Conservation (phyloP, 2,888 invertebrate species). For the Tetragonisca angustula region DNA sequence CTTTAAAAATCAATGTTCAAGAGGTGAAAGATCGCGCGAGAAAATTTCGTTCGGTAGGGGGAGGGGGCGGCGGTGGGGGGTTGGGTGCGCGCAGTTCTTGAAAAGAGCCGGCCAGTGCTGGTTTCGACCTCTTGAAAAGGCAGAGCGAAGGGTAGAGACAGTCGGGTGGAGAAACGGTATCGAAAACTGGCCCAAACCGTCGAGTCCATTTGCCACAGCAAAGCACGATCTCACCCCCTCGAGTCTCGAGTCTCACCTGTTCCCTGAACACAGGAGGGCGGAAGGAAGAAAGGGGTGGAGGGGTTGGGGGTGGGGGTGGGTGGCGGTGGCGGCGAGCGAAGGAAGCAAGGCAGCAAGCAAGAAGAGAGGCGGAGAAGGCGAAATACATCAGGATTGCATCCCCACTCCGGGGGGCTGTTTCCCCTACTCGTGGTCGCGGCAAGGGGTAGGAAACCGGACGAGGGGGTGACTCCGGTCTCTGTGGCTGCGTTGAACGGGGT, state of each 20-base stretch:
- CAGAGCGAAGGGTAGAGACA: neutral
- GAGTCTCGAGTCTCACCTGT: slow-evolving; percentile 55
- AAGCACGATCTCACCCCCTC: slow-evolving; percentile 37
- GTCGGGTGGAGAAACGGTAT: neutral
- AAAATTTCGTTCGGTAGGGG: neutral
- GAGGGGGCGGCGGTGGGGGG: neutral
- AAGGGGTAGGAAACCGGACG: slow-evolving; percentile 64
- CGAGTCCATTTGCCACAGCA: slow-evolving; percentile 48
- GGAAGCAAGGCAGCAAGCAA: slow-evolving; percentile 62
- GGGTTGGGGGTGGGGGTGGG: too few relatives aligned
- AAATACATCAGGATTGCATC: slow-evolving; percentile 79
- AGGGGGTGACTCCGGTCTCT: slow-evolving; percentile 73
- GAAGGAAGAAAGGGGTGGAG: too few relatives aligned
- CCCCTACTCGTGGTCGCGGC: slow-evolving; percentile 71
- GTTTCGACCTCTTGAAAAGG: neutral
- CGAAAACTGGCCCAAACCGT: slow-evolving; percentile 40
- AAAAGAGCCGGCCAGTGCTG: neutral
- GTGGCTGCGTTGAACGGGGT: slow-evolving; percentile 81
- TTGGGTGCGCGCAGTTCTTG: too few relatives aligned
- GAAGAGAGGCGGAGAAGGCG: slow-evolving; percentile 76
- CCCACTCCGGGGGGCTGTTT: slow-evolving; percentile 70
- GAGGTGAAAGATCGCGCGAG: neutral
- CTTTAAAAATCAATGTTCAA: neutral
- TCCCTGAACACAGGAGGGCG: neutral
- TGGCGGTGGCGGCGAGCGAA: slow-evolving; percentile 37